phyloP scores from a whole-genome alignment of 2,888 invertebrate species.

The Cenopis cana region DNA sequence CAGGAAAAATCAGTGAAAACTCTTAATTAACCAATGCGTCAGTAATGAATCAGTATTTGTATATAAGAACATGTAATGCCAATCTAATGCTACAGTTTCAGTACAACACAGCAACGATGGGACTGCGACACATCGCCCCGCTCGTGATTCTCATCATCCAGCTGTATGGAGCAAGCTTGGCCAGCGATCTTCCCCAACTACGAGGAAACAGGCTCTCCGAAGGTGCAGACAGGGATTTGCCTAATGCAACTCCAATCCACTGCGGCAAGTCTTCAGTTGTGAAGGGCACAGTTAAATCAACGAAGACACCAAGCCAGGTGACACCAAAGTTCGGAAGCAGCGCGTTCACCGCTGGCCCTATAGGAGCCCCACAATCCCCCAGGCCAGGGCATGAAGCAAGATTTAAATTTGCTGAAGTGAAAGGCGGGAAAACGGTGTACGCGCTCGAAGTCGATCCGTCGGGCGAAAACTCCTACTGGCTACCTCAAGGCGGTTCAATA shows the following conservation, averaged over 20 bases:
- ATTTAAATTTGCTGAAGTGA: constrained; percentile 18
- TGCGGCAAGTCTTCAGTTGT: background rate
- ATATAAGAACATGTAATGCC: background rate
- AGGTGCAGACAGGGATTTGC: constrained; percentile 17
- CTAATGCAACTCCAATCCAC: constrained; percentile 15
- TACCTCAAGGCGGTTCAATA: constrained; percentile 11
- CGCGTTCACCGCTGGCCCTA: constrained; percentile 27
- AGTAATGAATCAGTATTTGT: constrained; percentile 2
- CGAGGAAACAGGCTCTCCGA: constrained; percentile 19
- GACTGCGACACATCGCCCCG: constrained; percentile 13
- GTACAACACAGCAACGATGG: constrained; percentile 13
- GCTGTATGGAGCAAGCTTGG: background rate
- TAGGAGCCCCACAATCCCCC: constrained; percentile 14
- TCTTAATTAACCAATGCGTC: constrained; percentile 1
- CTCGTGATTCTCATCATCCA: constrained; percentile 2
- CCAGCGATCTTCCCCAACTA: constrained; percentile 3
- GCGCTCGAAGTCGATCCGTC: constrained; percentile 20
- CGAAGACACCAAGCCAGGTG: background rate
- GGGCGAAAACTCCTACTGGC: constrained; percentile 20
- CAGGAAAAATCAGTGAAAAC: background rate
- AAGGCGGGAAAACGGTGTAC: constrained; percentile 10
- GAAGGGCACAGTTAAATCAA: background rate
- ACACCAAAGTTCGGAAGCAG: background rate
- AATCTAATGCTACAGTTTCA: background rate
- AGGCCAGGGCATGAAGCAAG: constrained; percentile 8